Evolutionary conservation across 2,113 vertebrate genomes (phyloP).

Genomic region (Hippocampus zosterae): DNA sequence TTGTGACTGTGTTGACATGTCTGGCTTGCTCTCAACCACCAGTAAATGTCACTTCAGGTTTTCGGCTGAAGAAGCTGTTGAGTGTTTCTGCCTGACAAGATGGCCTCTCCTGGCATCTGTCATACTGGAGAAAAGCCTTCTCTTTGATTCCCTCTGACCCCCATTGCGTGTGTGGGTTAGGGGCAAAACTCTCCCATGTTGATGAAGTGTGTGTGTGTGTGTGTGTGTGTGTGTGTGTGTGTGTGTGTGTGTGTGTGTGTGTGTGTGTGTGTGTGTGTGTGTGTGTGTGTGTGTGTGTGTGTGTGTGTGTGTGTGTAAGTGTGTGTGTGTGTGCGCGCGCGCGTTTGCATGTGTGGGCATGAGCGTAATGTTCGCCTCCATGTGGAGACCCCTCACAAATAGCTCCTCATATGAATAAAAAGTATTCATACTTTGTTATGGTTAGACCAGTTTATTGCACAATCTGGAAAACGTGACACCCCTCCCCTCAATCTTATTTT

Average conservation of each 20-base stretch:
- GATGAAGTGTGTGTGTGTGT: constrained; percentile 3
- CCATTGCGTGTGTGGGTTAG: constrained; percentile 15
- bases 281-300: no score
- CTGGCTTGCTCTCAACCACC: constrained; percentile 25
- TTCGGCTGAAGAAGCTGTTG: constrained; percentile 35
- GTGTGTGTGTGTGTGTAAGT: no score
- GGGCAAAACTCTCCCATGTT: not conserved
- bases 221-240: constrained; percentile 1
- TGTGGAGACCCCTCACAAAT: constrained; percentile 2
- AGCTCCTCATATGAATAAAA: not conserved
- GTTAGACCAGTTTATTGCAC: not conserved
- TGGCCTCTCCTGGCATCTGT: constrained; percentile 55
- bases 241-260: not conserved
- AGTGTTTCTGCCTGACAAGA: constrained; percentile 56
- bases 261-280: no score
- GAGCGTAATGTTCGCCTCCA: not conserved
- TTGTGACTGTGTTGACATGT: not conserved
- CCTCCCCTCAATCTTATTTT: no score
- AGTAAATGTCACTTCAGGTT: constrained; percentile 49
- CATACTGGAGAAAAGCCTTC: constrained; percentile 44
- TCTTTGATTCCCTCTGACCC: constrained; percentile 36
- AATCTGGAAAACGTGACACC: not conserved
- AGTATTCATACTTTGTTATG: not conserved
- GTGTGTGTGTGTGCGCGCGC: no score
- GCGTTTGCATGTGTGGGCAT: no score